Evolutionary conservation across 2,888 invertebrate genomes (phyloP), one percentile per base, ranked within the genome.

Genomic region (Thelaira solivaga): DNA sequence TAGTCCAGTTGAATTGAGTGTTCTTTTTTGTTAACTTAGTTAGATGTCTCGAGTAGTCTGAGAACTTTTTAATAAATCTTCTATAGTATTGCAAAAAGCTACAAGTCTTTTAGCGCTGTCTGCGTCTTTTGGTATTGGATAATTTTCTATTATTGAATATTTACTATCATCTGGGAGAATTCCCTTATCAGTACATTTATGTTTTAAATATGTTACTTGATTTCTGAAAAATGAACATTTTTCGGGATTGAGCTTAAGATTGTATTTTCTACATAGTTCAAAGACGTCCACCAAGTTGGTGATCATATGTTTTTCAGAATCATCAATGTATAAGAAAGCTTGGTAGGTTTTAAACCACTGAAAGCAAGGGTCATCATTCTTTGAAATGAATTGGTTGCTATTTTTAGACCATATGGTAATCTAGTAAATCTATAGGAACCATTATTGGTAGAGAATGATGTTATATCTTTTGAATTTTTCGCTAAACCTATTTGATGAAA

Each of bases 351-450:
- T 24, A 47, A 24, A 11, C 47, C 47, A 47, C 24, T 24, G n/a
- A 47, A 47, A 22, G 47, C 47, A n/a, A 47, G 2, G 10, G 47
- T 47, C 47, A 47, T 47, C n/a, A 47, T 47, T 22, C 47, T 13
- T 13, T 39, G 39, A 39, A 39, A 39, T 3, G 39, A 39, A 39
- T 13, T 39, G 13, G 39, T 13, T 11, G 47, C 47, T 11, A 47
- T 47, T 24, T 47, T 47, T 11, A 47, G 5, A 6, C 47, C 26
- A n/a, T 47, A 47, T 2, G 47, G 47, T 6, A 47, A n/a, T 24
- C 11, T 3, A 8, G 47, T 47, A 11, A 47, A 24, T 24, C 47
- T 22, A 7, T 47, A 47, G 4, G 24, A 47, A 20, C 47, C 22
- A 47, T 47, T 47, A n/a, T 2, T 3, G 10, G 47, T 47, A 4